Percentiles rank a stretch among this genome's conserved stretches.
Evolutionary conservation across 2,113 vertebrate genomes (phyloP).

Genomic region (Pundamilia nyererei): DNA sequence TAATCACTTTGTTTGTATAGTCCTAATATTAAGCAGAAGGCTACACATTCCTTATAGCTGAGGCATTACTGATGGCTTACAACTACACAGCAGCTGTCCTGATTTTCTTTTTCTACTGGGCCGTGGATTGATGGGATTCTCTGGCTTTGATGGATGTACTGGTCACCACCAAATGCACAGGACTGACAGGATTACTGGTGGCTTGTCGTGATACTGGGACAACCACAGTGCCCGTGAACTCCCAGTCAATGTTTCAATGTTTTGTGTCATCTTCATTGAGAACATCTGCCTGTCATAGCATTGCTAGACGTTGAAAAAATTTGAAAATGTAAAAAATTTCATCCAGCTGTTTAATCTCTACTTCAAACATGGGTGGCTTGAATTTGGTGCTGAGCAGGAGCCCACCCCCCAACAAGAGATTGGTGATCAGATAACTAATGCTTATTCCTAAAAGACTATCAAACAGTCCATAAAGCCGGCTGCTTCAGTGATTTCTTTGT

Average conservation of each 20-base stretch:
- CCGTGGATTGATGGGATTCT: not conserved
- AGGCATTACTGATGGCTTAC: not conserved
- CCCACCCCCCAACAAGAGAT: not conserved
- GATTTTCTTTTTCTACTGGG: not conserved
- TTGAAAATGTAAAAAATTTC: not conserved
- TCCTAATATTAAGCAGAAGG: not conserved
- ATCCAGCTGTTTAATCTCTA: not conserved
- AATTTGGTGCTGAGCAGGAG: not conserved
- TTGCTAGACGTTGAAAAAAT: not conserved
- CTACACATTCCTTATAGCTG: not conserved
- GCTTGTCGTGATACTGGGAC: not conserved
- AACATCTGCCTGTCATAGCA: fast-evolving
- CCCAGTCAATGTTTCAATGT: too few relatives aligned
- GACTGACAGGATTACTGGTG: slow-evolving; percentile 5
- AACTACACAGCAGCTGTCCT: not conserved
- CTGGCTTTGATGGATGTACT: not conserved
- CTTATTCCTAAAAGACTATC: not conserved
- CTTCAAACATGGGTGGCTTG: not conserved
- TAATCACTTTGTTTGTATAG: not conserved
- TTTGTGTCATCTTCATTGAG: not conserved
- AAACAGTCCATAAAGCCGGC: not conserved
- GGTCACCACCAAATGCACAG: not conserved
- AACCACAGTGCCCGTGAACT: not conserved
- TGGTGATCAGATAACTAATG: not conserved
- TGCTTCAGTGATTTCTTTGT: not conserved